Evolutionary conservation across 2,888 invertebrate genomes (phyloP), one percentile per base, ranked within the genome.

Genomic region (Ophioninae sp.): DNA sequence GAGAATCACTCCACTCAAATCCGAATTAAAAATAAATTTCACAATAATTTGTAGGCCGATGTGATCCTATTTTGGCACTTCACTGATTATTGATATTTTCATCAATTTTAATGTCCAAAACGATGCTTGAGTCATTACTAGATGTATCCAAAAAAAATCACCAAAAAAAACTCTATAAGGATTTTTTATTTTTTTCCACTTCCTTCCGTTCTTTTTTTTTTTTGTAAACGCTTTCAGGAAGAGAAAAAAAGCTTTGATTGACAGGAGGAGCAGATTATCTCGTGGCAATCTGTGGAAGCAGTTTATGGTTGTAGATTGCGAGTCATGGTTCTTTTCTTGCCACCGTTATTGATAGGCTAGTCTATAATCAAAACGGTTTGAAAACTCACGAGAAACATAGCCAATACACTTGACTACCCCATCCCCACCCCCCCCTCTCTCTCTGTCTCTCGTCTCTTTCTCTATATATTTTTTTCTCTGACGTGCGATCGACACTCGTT

Each of bases 401-500:
- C 22, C 59, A 20, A 71, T 22, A 72, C 78, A 79, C 84, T 84
- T 68, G 75, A 84, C 78, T 84, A 56, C 59, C 44, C 23, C 23
- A 23, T 68, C 41, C 30, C n/a, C n/a, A n/a, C n/a, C n/a, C n/a
- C n/a, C n/a, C n/a, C n/a, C n/a, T n/a, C n/a, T n/a, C n/a, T n/a
- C n/a, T n/a, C n/a, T n/a, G n/a, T n/a, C n/a, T n/a, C n/a, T n/a
- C n/a, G 17, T 58, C 51, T 59, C 39, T 63, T 20, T 69, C 44
- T 69, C 69, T 61, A 69, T 77, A 61, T 77, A 51, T 77, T 77
- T 63, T 37, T 10, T 22, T 77, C n/a, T 30, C 64, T 59, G 56
- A 64, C 79, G 61, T 69, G 72, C 65, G 75, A 84, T 81, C 78
- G 81, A 84, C 81, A 72, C 71, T 79, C 74, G 75, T 73, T 81